A percentile compares a stretch with the other conserved stretches of the same genome.
phyloP scores from a whole-genome alignment of 2,797 vertebrate genomes.

The Sebastes umbrosus region DNA sequence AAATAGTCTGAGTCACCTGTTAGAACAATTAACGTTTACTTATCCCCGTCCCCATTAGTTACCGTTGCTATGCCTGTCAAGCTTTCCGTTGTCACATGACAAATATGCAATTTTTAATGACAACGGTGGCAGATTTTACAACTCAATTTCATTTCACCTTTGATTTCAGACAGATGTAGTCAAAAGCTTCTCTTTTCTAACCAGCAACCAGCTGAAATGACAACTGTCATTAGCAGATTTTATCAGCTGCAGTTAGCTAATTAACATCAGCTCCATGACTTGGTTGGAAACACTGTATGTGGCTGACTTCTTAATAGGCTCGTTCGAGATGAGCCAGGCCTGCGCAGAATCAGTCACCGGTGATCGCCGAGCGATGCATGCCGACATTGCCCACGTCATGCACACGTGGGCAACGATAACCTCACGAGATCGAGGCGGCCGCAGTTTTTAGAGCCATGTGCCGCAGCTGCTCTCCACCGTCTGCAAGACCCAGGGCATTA shows the following conservation, averaged over 20 bases:
- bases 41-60: background rate
- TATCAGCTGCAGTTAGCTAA: background rate
- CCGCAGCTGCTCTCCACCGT: too few species aligned
- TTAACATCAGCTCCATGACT: background rate
- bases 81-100: background rate
- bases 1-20: background rate
- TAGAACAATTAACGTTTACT: background rate
- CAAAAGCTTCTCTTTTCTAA: background rate
- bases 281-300: background rate
- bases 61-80: background rate
- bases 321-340: too few species aligned
- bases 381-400: too few species aligned
- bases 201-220: background rate
- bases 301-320: background rate
- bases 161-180: background rate
- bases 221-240: background rate
- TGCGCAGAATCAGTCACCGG: too few species aligned
- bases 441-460: too few species aligned
- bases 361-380: too few species aligned
- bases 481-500: too few species aligned
- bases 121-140: background rate
- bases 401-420: too few species aligned
- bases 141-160: background rate
- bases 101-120: background rate
- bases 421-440: too few species aligned